These are phyloP conservation scores for Proteles cristata DNA, from an alignment of 2,113 vertebrate genomes.

Conservation along the genomic window DNA sequence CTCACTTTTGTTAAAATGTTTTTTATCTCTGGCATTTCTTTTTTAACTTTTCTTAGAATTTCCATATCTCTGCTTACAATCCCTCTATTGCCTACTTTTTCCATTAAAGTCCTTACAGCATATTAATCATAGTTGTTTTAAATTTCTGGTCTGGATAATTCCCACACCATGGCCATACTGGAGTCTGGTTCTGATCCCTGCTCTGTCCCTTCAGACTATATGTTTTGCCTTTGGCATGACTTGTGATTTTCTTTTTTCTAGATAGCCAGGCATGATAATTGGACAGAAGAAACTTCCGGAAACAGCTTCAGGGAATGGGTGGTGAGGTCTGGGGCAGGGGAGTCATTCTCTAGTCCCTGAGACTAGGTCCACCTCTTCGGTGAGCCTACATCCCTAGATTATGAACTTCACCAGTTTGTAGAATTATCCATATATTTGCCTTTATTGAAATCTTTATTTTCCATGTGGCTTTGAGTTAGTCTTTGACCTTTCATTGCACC, in stretches of 20 bases:
- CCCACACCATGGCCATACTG: not conserved
- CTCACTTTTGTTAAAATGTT: not conserved
- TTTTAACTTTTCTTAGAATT: not conserved
- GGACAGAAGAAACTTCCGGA: not conserved
- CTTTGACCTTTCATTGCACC: not conserved
- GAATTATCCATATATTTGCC: not conserved
- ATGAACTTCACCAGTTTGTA: not conserved
- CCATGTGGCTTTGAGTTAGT: not conserved
- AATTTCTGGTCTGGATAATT: not conserved
- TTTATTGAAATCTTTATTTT: not conserved
- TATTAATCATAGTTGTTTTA: not conserved
- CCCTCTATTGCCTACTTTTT: not conserved
- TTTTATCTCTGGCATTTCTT: not conserved
- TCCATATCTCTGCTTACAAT: not conserved
- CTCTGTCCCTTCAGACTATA: not conserved
- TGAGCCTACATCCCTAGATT: not conserved
- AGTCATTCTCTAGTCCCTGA: not conserved
- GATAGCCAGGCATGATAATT: not conserved
- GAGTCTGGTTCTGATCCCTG: not conserved
- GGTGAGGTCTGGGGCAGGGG: not conserved
- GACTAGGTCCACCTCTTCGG: too few species aligned
- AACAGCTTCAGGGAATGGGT: not conserved
- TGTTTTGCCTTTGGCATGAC: not conserved
- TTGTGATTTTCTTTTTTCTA: not conserved
- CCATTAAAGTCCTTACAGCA: not conserved